A percentile compares a stretch with the other conserved stretches of the same genome.
Evolutionary conservation across 2,797 vertebrate species (phyloP).

Genomic region (Bufotes viridis): DNA sequence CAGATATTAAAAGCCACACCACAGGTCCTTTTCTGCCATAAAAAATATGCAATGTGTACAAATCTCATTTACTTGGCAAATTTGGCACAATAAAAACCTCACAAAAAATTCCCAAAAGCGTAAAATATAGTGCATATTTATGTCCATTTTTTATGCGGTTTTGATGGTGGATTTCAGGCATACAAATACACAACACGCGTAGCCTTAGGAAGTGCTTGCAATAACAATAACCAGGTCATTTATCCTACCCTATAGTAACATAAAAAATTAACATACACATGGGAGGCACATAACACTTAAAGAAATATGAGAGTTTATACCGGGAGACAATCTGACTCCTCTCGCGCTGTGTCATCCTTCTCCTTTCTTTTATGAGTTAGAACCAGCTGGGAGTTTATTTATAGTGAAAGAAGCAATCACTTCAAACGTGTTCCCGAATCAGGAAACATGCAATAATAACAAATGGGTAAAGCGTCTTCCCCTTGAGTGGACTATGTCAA

Average conservation of each 20-base stretch:
- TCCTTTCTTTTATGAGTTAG: conserved; percentile 8
- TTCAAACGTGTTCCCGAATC: conserved; percentile 8
- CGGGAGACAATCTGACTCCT: background rate
- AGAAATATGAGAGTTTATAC: background rate
- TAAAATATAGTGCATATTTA: no score
- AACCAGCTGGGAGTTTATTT: conserved; percentile 16
- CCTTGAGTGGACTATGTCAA: conserved; percentile 35
- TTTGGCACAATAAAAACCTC: no score
- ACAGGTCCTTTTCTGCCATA: no score
- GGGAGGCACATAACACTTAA: background rate
- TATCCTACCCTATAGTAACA: background rate
- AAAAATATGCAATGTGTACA: no score
- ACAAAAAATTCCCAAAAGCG: no score
- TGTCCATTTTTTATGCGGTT: no score
- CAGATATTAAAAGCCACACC: no score
- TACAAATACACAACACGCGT: no score
- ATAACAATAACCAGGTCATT: background rate
- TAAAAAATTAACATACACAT: background rate
- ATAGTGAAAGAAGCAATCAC: conserved; percentile 33
- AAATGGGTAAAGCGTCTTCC: conserved; percentile 30
- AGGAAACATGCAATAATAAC: conserved; percentile 36
- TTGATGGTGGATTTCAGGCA: no score
- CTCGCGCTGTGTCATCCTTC: background rate
- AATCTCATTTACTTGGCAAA: no score
- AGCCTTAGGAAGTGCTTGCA: background rate